Evolutionary conservation across 2,797 vertebrate species (phyloP).

Genomic region (Pempheris klunzingeri): DNA sequence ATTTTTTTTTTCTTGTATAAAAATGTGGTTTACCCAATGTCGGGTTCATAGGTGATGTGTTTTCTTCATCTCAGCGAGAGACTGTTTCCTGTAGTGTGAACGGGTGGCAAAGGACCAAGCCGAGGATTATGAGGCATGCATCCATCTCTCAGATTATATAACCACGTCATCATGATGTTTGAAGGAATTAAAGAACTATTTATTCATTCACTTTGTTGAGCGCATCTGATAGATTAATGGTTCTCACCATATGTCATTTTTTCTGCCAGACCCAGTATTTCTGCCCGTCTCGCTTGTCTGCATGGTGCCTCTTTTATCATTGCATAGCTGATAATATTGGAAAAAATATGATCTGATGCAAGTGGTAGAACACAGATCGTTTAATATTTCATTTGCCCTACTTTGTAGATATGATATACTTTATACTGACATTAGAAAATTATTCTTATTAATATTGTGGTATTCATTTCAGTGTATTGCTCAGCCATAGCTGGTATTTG

Average conservation of each 20-base stretch:
- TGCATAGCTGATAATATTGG: background rate
- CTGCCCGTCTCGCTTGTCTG: background rate
- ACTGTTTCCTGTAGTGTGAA: constrained; percentile 1
- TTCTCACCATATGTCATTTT: constrained; percentile 35
- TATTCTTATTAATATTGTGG: background rate
- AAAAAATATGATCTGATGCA: background rate
- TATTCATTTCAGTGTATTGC: background rate
- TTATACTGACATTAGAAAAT: background rate
- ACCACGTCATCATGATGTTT: constrained; percentile 43
- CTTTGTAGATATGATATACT: background rate
- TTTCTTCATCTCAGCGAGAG: constrained; percentile 11
- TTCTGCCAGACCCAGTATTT: constrained; percentile 19
- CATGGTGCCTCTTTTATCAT: background rate
- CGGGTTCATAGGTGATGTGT: constrained; percentile 18
- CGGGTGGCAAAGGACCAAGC: constrained; percentile 16
- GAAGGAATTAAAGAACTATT: constrained; percentile 61
- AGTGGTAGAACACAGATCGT: background rate
- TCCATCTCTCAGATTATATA: constrained; percentile 65
- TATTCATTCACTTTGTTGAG: constrained; percentile 50
- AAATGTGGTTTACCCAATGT: constrained; percentile 2
- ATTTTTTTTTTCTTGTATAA: background rate
- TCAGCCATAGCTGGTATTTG: background rate
- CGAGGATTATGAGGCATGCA: constrained; percentile 56
- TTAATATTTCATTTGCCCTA: background rate
- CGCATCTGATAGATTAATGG: constrained; percentile 40